A percentile compares a stretch with the other conserved stretches of the same genome.
phyloP scores from a whole-genome alignment of 1,140 invertebrate species.

The Thereuonema tuberculata region DNA sequence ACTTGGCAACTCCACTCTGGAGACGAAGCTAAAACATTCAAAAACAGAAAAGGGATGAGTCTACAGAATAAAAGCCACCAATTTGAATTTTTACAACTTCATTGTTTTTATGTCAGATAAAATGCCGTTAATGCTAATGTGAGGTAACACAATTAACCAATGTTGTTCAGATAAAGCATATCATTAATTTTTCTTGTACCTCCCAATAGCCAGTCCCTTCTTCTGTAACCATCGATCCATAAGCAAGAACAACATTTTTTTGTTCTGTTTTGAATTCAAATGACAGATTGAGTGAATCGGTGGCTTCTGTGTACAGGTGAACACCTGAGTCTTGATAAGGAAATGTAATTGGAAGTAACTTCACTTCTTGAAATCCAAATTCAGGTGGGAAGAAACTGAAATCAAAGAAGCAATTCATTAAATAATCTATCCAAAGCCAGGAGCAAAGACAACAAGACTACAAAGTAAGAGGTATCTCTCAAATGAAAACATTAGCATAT shows the following conservation, averaged over 20 bases:
- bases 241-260: conserved; percentile 65
- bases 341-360: conserved; percentile 81
- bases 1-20: too few relatives aligned
- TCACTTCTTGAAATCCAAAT: conserved; percentile 65
- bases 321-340: conserved; percentile 76
- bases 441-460: conserved; percentile 73
- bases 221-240: conserved; percentile 52
- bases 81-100: too few relatives aligned
- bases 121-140: too few relatives aligned
- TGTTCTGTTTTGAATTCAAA: conserved; percentile 80
- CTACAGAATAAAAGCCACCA: too few relatives aligned
- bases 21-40: too few relatives aligned
- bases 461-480: too few relatives aligned
- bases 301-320: conserved; percentile 54
- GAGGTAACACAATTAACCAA: too few relatives aligned
- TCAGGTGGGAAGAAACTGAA: conserved; percentile 61
- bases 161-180: too few relatives aligned
- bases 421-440: conserved; percentile 69
- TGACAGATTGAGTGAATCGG: conserved; percentile 52
- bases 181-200: too few relatives aligned
- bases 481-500: too few relatives aligned
- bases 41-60: too few relatives aligned
- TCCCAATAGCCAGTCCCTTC: conserved; percentile 68
- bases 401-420: conserved; percentile 33
- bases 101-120: too few relatives aligned